Conservation (phyloP, 2,888 invertebrate genomes). For the Phrixothrix hirtus region DNA sequence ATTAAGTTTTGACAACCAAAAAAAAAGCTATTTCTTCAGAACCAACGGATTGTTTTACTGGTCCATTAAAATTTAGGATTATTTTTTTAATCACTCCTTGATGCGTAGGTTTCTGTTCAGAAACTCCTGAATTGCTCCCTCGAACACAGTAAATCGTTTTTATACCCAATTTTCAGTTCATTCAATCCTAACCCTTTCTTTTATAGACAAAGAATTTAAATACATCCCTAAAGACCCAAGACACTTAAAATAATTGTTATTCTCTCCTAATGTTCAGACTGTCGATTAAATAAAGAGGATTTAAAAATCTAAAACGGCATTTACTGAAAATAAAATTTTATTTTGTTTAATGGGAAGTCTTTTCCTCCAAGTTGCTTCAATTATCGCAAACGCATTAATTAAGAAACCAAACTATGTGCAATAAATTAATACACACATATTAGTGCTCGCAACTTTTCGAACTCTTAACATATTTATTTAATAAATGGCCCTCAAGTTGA, state of each 20-base stretch:
- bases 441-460: neutral
- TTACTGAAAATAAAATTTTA: too few relatives aligned
- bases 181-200: conserved; percentile 49
- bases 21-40: too few relatives aligned
- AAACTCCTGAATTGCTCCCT: conserved; percentile 21
- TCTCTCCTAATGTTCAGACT: conserved; percentile 36
- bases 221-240: conserved; percentile 47
- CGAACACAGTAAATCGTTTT: conserved; percentile 34
- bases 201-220: conserved; percentile 48
- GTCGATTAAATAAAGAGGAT: conserved; percentile 29
- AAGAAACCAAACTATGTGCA: too few relatives aligned
- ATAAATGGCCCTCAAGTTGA: conserved; percentile 14
- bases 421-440: too few relatives aligned
- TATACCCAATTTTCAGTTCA: conserved; percentile 46
- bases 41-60: neutral
- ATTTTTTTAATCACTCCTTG: conserved; percentile 1
- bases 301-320: conserved; percentile 19
- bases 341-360: too few relatives aligned
- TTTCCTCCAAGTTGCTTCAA: too few relatives aligned
- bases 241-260: conserved; percentile 53
- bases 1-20: too few relatives aligned
- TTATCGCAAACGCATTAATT: too few relatives aligned
- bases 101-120: conserved; percentile 2
- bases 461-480: conserved; percentile 15
- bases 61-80: neutral